Evolutionary conservation across 2,797 vertebrate genomes (phyloP).

Genomic region (Telmatherina bonti): DNA sequence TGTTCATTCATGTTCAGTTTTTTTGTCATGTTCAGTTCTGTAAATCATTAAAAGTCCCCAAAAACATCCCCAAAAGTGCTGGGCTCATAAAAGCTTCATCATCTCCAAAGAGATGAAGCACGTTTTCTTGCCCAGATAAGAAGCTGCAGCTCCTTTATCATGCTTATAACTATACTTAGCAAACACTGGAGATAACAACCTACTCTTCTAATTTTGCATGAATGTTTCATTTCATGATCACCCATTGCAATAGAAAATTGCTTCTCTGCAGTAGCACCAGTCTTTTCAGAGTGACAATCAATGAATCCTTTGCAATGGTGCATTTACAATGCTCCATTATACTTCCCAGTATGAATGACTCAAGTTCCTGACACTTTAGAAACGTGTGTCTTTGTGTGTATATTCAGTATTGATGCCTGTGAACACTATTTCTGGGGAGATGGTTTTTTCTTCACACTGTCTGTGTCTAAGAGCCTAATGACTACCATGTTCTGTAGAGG

Average conservation of each 20-base stretch:
- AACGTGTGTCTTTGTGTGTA: constrained; percentile 15
- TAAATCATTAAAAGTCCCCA: neutral
- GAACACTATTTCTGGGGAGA: constrained; percentile 11
- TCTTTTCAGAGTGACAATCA: constrained; percentile 40
- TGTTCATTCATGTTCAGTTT: too few relatives aligned
- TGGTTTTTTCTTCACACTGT: constrained; percentile 21
- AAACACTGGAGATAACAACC: constrained; percentile 31
- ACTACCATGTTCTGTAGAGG: constrained; percentile 24
- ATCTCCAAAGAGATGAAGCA: neutral
- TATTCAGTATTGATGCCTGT: constrained; percentile 14
- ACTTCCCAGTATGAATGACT: constrained; percentile 19
- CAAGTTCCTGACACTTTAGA: constrained; percentile 8
- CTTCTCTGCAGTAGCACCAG: constrained; percentile 18
- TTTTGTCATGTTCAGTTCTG: neutral
- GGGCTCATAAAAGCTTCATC: constrained; percentile 6
- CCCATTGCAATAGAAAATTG: constrained; percentile 37
- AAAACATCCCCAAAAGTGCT: neutral
- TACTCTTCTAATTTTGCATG: constrained; percentile 31
- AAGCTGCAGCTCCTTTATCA: constrained; percentile 18
- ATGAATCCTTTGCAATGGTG: constrained; percentile 20
- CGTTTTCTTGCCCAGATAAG: constrained; percentile 1
- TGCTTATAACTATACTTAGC: constrained; percentile 42
- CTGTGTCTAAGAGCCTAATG: constrained; percentile 10
- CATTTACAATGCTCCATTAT: constrained; percentile 34
- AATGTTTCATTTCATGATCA: constrained; percentile 40